Base-by-base conservation (phyloP, 2,797 vertebrate species). In the Forpus xanthops region DNA sequence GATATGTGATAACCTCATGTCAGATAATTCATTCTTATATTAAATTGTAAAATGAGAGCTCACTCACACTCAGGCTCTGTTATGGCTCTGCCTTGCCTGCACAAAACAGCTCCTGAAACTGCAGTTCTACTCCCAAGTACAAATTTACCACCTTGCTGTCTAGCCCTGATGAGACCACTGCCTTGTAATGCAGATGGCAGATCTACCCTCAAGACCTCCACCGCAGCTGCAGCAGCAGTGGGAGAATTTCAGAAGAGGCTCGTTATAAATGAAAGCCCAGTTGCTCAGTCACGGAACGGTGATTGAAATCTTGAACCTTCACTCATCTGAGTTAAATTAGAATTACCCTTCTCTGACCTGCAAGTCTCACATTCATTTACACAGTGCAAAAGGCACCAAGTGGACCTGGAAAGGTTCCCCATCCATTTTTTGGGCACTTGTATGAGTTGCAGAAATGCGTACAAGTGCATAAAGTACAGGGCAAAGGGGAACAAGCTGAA, bases 301-400 rank as follows among this genome's bases (percentile, higher is more conserved):
- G 76, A 67, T 44, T 67, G 42, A 76, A 72, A 72, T 89, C 64
- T 72, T 72, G 60, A 89, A 64, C 28, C 35, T 84, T 87, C 53
- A 41, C 53, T 68, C 44, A 50, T 28, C 53, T 39, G 68, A 58
- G 72, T 45, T 58, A 27, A 56, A 37, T 0, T 6, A 71, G 35
- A 15, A 1, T 62, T 60, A 30, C 42, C 13, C 44, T 31, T 24
- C 61, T 30, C 39, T 42, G 28, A 15, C 27, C 53, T 58, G 56
- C n/a, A 33, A 30, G 66, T 8, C 31, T 11, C 37, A 37, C 14
- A 9, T 37, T 80, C 56, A 11, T 31, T 67, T 21, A 21, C 33
- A 25, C 8, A 11, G 62, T 53, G 45, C 28, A 49, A 47, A 77
- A 58, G 41, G 37, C 58, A 61, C 45, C 41, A 30, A 30, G n/a